Conservation (phyloP, 2,888 invertebrate genomes). For the Pollenia griseotomentosa region DNA sequence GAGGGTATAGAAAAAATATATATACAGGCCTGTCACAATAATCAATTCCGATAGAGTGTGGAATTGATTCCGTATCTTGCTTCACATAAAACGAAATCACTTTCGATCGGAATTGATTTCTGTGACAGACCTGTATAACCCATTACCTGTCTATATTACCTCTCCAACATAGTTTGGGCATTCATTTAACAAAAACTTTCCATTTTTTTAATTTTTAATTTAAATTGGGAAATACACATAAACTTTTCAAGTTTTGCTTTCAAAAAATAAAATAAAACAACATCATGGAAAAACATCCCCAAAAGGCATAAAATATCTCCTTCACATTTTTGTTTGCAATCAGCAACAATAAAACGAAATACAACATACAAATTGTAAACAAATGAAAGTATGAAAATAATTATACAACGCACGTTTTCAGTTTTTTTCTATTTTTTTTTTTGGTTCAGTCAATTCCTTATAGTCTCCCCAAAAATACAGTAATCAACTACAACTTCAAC, state of each 20-base stretch:
- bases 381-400: conserved; percentile 77
- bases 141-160: too few species aligned
- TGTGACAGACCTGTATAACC: too few species aligned
- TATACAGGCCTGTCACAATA: too few species aligned
- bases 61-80: too few species aligned
- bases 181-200: conserved; percentile 11
- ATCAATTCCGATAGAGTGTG: too few species aligned
- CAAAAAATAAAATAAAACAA: conserved; percentile 23
- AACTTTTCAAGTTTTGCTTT: background rate
- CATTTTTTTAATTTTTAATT: background rate
- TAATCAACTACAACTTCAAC: conserved; percentile 27
- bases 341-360: conserved; percentile 29
- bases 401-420: conserved; percentile 74
- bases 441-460: conserved; percentile 33
- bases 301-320: conserved; percentile 37
- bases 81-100: too few species aligned
- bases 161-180: too few species aligned
- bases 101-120: too few species aligned
- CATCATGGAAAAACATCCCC: conserved; percentile 55
- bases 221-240: background rate
- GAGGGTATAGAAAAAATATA: too few species aligned
- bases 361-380: conserved; percentile 67
- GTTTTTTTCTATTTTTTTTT: conserved; percentile 52
- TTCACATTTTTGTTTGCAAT: conserved; percentile 3
- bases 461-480: conserved; percentile 30